Evolutionary conservation across 2,888 invertebrate genomes (phyloP).

Genomic region (Colostygia pectinataria): DNA sequence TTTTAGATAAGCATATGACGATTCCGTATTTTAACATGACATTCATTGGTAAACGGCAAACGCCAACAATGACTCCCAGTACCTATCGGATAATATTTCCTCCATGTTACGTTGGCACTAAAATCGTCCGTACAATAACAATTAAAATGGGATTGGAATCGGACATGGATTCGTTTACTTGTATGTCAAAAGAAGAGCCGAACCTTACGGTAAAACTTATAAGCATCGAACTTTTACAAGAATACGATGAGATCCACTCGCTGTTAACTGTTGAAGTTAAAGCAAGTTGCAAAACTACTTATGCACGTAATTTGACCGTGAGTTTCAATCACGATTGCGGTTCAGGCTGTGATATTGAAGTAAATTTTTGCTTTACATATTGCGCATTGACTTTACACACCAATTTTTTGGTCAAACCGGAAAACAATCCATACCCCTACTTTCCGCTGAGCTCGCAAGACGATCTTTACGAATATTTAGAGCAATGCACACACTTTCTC

Average conservation of each 20-base stretch:
- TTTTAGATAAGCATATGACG: slow-evolving; percentile 65
- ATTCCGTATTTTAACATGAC: slow-evolving; percentile 70
- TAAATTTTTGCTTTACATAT: slow-evolving; percentile 62
- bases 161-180: slow-evolving; percentile 51
- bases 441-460: slow-evolving; percentile 57
- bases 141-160: slow-evolving; percentile 53
- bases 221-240: slow-evolving; percentile 36
- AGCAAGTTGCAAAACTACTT: slow-evolving; percentile 43
- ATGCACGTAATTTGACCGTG: slow-evolving; percentile 48
- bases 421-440: slow-evolving; percentile 67
- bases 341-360: slow-evolving; percentile 64
- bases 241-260: slow-evolving; percentile 44
- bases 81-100: slow-evolving; percentile 63
- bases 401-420: slow-evolving; percentile 42
- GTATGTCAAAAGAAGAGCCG: slow-evolving; percentile 52
- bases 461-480: slow-evolving; percentile 60
- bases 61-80: slow-evolving; percentile 57
- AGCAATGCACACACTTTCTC: slow-evolving; percentile 56
- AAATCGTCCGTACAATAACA: slow-evolving; percentile 45
- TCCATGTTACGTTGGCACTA: slow-evolving; percentile 54
- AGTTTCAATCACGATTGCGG: slow-evolving; percentile 58
- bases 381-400: slow-evolving; percentile 69
- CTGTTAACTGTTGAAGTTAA: slow-evolving; percentile 52
- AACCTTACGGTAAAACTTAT: slow-evolving; percentile 51
- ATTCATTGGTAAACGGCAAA: slow-evolving; percentile 60